Base-by-base conservation (phyloP, 2,888 invertebrate species). In the Ochropleura plecta region DNA sequence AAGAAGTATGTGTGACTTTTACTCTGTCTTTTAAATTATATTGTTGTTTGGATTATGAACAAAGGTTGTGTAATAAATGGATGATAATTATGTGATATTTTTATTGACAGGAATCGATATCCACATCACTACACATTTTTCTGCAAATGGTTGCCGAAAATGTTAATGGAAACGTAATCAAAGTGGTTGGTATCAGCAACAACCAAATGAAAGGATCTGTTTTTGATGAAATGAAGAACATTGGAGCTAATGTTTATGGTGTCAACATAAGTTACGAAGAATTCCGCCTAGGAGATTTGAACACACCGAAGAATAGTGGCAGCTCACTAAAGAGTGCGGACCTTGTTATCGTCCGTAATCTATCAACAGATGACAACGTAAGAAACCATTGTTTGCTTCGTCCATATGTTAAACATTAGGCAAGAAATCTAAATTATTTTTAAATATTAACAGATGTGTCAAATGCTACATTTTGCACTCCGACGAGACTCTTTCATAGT, bases 131-230 rank as follows among this genome's bases (percentile, higher is more conserved):
- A 18, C 77, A 79, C 55, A 69, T 88, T 63, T 88, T 86, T 55
- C 48, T 88, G 30, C 91, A 91, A 89, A 86, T 89, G 7, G 85
- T 90, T 18, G 84, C 87, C 40, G 90, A 91, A 83, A 91, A 91
- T 74, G 59, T 86, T 1, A 86, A 84, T 48, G 88, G 85, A 70
- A 72, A 84, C n/a, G 49, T 51, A 0, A 76, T 30, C 1, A 30
- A 30, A 30, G 30, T 30, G 30, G 30, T 30, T 30, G 30, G 30
- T 30, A 30, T 30, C 63, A 74, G 65, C 42, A 66, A 82, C 53
- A 18, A 67, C 18, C 44, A 76, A 57, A 53, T n/a, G 14, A 63
- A 82, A 12, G 75, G 57, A 3, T 63, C 70, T 42, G 57, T 89
- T 51, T 87, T 85, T 63, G 76, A 85, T 0, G 73, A 3, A 30